These are phyloP conservation scores for Dasyurus viverrinus DNA, from an alignment of 2,113 vertebrate genomes.

Conservation along the genomic window DNA sequence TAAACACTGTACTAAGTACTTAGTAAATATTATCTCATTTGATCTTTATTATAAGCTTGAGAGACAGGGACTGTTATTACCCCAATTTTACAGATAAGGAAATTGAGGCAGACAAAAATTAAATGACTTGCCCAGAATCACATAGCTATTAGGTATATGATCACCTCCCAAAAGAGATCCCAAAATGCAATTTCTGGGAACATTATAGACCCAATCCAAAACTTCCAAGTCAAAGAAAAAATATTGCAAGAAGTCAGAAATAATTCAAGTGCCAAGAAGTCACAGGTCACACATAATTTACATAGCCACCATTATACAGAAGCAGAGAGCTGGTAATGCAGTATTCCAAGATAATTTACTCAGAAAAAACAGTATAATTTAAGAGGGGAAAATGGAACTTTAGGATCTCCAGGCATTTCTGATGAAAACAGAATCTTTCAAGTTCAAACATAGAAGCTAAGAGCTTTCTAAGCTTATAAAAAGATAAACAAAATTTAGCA, in stretches of 20 bases:
- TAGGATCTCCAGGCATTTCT: not conserved
- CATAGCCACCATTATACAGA: not conserved
- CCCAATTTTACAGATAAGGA: not conserved
- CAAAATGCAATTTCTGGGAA: not conserved
- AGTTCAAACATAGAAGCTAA: too few relatives aligned
- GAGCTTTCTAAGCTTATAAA: too few relatives aligned
- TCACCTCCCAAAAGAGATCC: not conserved
- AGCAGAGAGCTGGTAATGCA: not conserved
- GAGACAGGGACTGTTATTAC: not conserved
- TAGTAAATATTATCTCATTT: not conserved
- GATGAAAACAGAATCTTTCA: not conserved
- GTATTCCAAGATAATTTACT: not conserved
- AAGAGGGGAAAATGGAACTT: not conserved
- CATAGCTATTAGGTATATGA: not conserved
- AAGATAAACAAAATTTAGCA: not conserved
- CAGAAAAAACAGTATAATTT: not conserved
- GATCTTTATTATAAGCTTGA: not conserved
- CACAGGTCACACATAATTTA: not conserved
- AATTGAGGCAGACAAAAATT: not conserved
- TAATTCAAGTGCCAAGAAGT: not conserved
- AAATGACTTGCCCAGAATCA: not conserved
- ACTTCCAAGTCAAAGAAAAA: not conserved
- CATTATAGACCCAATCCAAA: not conserved
- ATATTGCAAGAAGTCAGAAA: not conserved
- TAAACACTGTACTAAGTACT: too few relatives aligned